Evolutionary conservation across 2,797 vertebrate genomes (phyloP), one percentile per base, ranked within the genome.

Genomic region (Chaunax sp.): DNA sequence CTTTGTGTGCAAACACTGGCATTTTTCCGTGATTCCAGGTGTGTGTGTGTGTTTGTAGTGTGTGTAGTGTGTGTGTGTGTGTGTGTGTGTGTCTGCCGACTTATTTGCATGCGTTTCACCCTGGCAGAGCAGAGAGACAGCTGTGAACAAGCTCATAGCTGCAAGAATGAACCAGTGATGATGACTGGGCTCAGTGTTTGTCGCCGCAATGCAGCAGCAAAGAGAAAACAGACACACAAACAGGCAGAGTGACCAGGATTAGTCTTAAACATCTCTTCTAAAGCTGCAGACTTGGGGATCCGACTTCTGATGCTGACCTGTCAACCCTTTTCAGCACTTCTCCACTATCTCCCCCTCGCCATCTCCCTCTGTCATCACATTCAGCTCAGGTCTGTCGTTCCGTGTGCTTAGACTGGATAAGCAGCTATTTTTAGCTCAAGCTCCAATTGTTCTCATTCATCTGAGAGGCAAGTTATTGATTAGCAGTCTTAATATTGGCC

Each of bases 161-260:
- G 60, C 41, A 72, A 64, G 15, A 66, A 19, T 4, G 26, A 63
- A 52, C 56, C 33, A 43, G 61, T 19, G 46, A 67, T 64, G 66
- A 86, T 70, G 78, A 89, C 69, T 56, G 64, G 50, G 52, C 64
- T 66, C 64, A 69, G 75, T 30, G 69, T 58, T 55, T 55, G 43
- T 79, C 82, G 22, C 92, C 82, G 22, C 92, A 92, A 73, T 92
- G 92, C 90, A 90, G 90, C 67, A 85, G 62, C 74, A n/a, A 16
- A 5, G 28, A 43, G 52, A 60, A 35, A 2, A 35, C 33, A 35
- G 6, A 35, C 33, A 16, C 8, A 22, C 13, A 23, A 49, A 19
- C 7, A 57, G 30, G 43, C 1, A 28, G 44, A 35, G 52, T 16
- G 33, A 59, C 41, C 43, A 37, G 51, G 56, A 58, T 5, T 22